Base-by-base conservation (phyloP, 2,797 vertebrate species). In the Eleutherodactylus coqui region DNA sequence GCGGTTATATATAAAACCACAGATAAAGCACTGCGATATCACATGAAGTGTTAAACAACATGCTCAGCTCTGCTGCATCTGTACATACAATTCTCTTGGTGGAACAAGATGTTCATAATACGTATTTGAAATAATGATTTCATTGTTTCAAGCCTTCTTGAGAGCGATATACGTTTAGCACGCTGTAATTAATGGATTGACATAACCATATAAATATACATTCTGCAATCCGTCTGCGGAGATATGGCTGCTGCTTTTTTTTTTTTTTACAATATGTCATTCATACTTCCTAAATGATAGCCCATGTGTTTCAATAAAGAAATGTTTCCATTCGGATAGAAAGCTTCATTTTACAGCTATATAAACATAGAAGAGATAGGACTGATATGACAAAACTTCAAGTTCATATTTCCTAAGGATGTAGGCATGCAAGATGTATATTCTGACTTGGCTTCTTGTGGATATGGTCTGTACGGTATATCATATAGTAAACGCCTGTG, bases 401-500 rank as follows among this genome's bases (percentile, higher is more conserved):
- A 41, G 62, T 62, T 87, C 10, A 29, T 86, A 38, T 51, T 58
- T 81, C 38, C 62, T 67, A 9, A 70, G 29, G 17, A 55, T 5
- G 69, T 1, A 85, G 49, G 29, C 36, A 34, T 58, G 34, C 5
- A 41, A n/a, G n/a, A 36, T 38, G 11, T 73, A 34, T 32, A 49
- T 55, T 64, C 79, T 73, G 79, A 55, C 53, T 87, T 84, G 32
- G 64, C 69, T 84, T 24, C 47, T 75, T 38, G n/a, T 69, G 47
- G 24, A 43, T 13, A 32, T 75, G 51, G 55, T 62, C 53, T 53
- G 7, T 69, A 60, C 2, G 38, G 58, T 58, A 47, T 81, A 75
- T 81, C 78, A 75, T 75, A 84, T 64, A 75, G 70, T 84, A 82
- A 86, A 70, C 27, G 32, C 91, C 90, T 92, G 91, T 91, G 90